A percentile compares a stretch with the other conserved stretches of the same genome.
phyloP scores from a whole-genome alignment of 1,140 invertebrate genomes.

The Adelges cooleyi region DNA sequence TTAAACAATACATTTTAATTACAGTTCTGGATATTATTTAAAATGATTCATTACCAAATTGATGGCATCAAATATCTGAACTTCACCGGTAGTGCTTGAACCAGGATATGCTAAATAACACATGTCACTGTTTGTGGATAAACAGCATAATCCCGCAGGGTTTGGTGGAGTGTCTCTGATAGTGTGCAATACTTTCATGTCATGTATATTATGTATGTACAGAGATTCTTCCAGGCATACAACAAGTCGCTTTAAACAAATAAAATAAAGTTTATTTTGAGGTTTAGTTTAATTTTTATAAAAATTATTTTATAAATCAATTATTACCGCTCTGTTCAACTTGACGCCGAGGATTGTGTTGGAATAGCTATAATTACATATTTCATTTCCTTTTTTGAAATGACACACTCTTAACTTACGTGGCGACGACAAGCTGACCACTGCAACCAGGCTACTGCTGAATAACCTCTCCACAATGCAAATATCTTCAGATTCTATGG shows the following conservation, averaged over 20 bases:
- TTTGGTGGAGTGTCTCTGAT: conserved; percentile 97
- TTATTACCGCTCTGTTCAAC: conserved; percentile 83
- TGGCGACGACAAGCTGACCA: conserved; percentile 83
- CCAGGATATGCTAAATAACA: conserved; percentile 96
- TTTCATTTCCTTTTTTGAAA: conserved; percentile 96
- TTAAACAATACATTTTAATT: neutral
- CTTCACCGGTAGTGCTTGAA: conserved; percentile 82
- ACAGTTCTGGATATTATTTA: neutral
- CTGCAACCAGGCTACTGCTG: conserved; percentile 89
- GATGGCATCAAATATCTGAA: conserved; percentile 95
- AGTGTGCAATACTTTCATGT: conserved; percentile 97
- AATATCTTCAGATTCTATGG: conserved; percentile 67
- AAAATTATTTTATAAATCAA: neutral
- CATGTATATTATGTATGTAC: conserved; percentile 96
- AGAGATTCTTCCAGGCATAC: conserved; percentile 96
- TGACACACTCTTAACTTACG: conserved; percentile 92
- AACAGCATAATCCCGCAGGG: conserved; percentile 77
- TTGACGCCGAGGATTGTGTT: conserved; percentile 95
- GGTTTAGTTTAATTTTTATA: neutral
- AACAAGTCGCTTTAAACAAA: conserved; percentile 65
- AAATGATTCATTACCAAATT: conserved; percentile 58
- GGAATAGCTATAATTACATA: conserved; percentile 96
- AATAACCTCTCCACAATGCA: conserved; percentile 92
- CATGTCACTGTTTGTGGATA: conserved; percentile 75
- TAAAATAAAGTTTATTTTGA: neutral